Evolutionary conservation across 2,888 invertebrate genomes (phyloP), one percentile per base, ranked within the genome.

Genomic region (Amiota mariae): DNA sequence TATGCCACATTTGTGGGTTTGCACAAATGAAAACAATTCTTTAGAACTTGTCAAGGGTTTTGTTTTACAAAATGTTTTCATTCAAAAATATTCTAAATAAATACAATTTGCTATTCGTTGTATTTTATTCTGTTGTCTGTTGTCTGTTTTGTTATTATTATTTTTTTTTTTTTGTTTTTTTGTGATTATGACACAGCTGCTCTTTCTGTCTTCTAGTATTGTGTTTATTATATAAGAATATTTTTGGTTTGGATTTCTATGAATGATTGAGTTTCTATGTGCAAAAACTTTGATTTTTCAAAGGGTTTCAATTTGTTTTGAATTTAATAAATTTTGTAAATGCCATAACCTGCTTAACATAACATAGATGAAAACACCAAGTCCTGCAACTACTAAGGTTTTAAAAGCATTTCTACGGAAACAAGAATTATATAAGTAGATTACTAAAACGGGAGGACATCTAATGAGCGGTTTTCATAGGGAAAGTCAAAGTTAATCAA

Each of bases 1-100:
- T 24, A 48, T 68, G 51, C 67, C 67, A 54, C 51, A 51, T 68
- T 48, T 68, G 51, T 54, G 20, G 67, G 51, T 54, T 68, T 54
- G 51, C 51, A 24, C 49, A 68, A 68, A 68, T 54, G 36, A 68
- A 68, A 46, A 63, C 46, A 12, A 36, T 63, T 46, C 46, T 63
- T 63, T n/a, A 13, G 13, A 15, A 59, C 10, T 59, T 13, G 11
- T 59, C 18, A 18, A 36, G 24, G 59, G 59, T 59, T 59, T 59
- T 18, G 20, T 20, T 63, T 63, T 63, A 63, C 63, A 63, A 18
- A 36, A 36, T 36, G 36, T 36, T 63, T 63, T 63, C n/a, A 63
- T 24, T 63, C 36, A 46, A 63, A 36, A 59, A 59, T 59, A 13
- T 63, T 63, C 46, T 18, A 36, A 63, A 63, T 46, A 63, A 59